Conservation (phyloP, 2,797 vertebrate species). For the Neosalanx taihuensis region DNA sequence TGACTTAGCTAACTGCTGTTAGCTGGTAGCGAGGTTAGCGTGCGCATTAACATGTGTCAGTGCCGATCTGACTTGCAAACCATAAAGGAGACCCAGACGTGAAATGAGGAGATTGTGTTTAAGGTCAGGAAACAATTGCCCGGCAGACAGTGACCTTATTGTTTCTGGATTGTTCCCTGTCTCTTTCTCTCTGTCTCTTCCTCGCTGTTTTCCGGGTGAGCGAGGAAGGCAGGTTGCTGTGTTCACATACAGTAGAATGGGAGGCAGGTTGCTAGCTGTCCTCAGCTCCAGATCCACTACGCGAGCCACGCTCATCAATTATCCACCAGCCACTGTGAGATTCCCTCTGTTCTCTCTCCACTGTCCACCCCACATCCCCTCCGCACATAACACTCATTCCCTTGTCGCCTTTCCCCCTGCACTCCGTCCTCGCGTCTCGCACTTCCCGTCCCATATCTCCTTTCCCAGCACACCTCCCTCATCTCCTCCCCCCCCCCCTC, state of each 20-base stretch:
- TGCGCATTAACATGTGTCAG: background rate
- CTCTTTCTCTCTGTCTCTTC: background rate
- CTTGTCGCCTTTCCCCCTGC: background rate
- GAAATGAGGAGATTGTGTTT: constrained; percentile 1
- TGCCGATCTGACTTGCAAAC: background rate
- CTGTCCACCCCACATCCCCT: background rate
- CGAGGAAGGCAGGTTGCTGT: too few relatives aligned
- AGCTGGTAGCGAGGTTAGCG: too few relatives aligned
- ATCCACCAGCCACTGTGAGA: constrained; percentile 30
- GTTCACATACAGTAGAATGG: too few relatives aligned
- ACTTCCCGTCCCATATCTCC: too few relatives aligned
- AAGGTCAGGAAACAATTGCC: constrained; percentile 10
- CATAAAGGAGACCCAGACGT: background rate
- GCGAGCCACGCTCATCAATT: constrained; percentile 32
- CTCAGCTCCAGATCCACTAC: constrained; percentile 6
- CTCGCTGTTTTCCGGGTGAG: background rate
- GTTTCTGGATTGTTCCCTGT: constrained; percentile 12
- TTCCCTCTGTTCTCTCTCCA: background rate
- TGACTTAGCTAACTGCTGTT: too few relatives aligned
- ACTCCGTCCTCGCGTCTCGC: background rate
- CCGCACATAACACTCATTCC: constrained; percentile 14
- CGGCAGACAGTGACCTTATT: background rate
- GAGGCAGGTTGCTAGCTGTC: constrained; percentile 35
- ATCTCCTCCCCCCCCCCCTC: background rate
- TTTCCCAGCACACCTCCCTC: background rate